Conservation (phyloP, 1,140 invertebrate genomes). For the Callitettix versicolor region DNA sequence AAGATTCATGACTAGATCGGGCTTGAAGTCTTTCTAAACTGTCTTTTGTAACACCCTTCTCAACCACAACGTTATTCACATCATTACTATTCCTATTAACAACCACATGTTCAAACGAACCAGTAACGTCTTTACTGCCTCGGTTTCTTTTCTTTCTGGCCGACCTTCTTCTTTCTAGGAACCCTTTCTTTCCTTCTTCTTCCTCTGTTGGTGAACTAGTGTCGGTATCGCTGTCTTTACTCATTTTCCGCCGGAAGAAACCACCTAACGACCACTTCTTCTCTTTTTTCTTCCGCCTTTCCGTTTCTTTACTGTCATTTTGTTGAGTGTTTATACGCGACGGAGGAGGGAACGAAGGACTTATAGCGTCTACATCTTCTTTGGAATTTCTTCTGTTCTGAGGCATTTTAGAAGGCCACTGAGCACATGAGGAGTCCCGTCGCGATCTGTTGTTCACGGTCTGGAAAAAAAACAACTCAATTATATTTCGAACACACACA, state of each 20-base stretch:
- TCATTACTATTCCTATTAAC: constrained; percentile 3
- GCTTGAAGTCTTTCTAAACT: constrained; percentile 18
- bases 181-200: constrained; percentile 35
- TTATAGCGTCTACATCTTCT: constrained; percentile 5
- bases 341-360: not conserved
- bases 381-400: not conserved
- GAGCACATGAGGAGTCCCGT: not conserved
- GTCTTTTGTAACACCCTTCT: constrained; percentile 13
- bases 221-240: constrained; percentile 36
- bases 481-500: no score
- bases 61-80: not conserved
- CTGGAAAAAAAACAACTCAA: constrained; percentile 3
- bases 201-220: constrained; percentile 47
- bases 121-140: constrained; percentile 25
- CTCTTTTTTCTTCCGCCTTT: constrained; percentile 33
- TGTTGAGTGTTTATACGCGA: not conserved
- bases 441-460: constrained; percentile 1
- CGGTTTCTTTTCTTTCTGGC: constrained; percentile 18
- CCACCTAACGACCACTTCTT: constrained; percentile 65
- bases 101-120: constrained; percentile 17
- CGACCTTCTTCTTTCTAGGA: constrained; percentile 13
- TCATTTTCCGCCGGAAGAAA: constrained; percentile 55
- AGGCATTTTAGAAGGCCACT: not conserved
- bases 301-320: constrained; percentile 9
- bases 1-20: constrained; percentile 21